Base-by-base conservation (phyloP, 2,113 vertebrate species). In the Semicossyphus pulcher region DNA sequence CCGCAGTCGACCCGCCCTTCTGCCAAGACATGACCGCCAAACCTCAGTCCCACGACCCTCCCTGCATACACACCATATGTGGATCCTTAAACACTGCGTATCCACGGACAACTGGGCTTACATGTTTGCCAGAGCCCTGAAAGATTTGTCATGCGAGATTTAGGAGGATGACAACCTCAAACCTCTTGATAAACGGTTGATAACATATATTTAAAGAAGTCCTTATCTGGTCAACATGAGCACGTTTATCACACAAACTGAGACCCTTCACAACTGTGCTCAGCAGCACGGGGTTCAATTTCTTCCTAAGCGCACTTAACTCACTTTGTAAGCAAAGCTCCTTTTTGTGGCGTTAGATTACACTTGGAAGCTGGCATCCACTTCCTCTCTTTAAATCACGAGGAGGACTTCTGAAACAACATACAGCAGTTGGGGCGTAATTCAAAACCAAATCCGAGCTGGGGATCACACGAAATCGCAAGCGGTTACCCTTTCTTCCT, bases 361-460 rank as follows among this genome's bases (percentile, higher is more conserved):
- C 83, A 52, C 75, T 68, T 41, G 20, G 62, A 60, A 75, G 53
- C 77, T 63, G 53, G 57, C 60, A 37, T 80, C 62, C 61, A 61
- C 84, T 85, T 75, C 77, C 65, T 31, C 60, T 49, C 56, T 77
- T 80, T 52, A 67, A 85, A 68, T 80, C 69, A 70, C 9, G 72
- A 81, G 65, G 65, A 81, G 70, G 66, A 82, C 77, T 79, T 76
- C 66, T 61, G 21, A 79, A 84, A 77, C 71, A 58, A 71, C 56
- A 73, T 31, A 60, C 10, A 80, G 82, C 89, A 88, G 81, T 81
- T 67, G 70, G 56, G 51, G 77, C 42, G 87, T 86, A 91, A 91
- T 73, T 41, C 21, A 85, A 91, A 86, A 89, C 89, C 78, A 57
- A 54, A 72, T 32, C 29, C 41, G 44, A 69, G 59, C 54, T 5